Evolutionary conservation across 2,888 invertebrate species (phyloP), one percentile per base, ranked within the genome.

Genomic region (Drosophila rellima): DNA sequence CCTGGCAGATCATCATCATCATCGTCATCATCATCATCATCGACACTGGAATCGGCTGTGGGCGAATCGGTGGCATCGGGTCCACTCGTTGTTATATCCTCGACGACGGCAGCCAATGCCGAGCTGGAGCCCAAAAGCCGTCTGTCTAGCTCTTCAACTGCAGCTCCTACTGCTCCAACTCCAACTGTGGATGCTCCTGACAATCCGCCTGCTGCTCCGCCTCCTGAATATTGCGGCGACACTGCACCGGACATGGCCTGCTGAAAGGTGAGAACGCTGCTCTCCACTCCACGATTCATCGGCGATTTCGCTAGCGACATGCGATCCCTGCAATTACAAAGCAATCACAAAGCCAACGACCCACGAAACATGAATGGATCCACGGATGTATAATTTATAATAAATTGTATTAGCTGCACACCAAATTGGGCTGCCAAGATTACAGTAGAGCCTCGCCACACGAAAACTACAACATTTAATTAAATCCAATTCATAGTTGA

Each of bases 211-310:
- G 15, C 37, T 0, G 2, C 2, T 8, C 2, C 17, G 4, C 15
- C 51, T 15, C 39, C 52, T 8, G 20, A 4, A 50, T 91, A 91
- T 29, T 92, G 92, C 1, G 92, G 92, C 10, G 92, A 92, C 11
- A 92, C 92, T 5, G 92, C 92, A 3, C 92, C 92, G 29, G 91
- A 91, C 86, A 92, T 91, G 15, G 90, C 92, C 61, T 92, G 92
- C 63, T 92, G 92, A 64, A 92, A 91, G 40, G 92, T 92, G 40
- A 92, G 77, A 17, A 92, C 91, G 23, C 92, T 89, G 57, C 88
- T 86, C 35, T 81, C 88, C 37, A 82, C 64, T 64, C 78, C 65
- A 56, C 71, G 57, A 0, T 71, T 71, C 2, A 65, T 26, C 11
- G 91, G 91, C 26, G 91, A 91, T 66, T 91, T 92, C 18, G 82